phyloP scores from a whole-genome alignment of 2,888 invertebrate species.

The Lasius platythorax region DNA sequence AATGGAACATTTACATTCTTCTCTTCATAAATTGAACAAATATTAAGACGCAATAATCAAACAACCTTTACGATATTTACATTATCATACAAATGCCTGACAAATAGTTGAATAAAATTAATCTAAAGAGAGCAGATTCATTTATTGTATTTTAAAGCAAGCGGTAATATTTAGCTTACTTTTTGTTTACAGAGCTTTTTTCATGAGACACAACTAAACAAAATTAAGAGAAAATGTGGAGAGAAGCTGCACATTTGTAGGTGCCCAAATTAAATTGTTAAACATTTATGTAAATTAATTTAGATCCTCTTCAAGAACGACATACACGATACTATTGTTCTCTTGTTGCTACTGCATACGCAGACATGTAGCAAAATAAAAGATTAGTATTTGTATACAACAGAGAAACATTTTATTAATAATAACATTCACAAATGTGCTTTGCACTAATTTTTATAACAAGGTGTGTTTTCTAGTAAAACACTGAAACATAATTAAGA shows the following conservation, averaged over 20 bases:
- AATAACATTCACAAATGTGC: conserved; percentile 1
- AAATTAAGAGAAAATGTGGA: conserved; percentile 45
- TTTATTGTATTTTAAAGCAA: conserved; percentile 22
- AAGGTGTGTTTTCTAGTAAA: neutral
- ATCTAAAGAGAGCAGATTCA: neutral
- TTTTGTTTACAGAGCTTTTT: conserved; percentile 31
- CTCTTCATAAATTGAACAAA: neutral
- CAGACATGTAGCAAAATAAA: neutral
- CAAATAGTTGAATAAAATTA: conserved; percentile 1
- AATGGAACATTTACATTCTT: neutral
- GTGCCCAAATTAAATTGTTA: conserved; percentile 33
- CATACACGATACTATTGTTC: conserved; percentile 12
- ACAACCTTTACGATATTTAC: neutral
- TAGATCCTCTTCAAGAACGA: conserved; percentile 8
- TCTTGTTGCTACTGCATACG: neutral
- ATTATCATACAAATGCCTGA: neutral
- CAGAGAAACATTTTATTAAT: conserved; percentile 17
- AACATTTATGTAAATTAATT: conserved; percentile 48
- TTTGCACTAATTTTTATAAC: neutral
- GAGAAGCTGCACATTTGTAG: conserved; percentile 4
- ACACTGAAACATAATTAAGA: conserved; percentile 4
- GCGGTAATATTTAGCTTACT: neutral
- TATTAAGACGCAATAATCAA: neutral
- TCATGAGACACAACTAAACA: conserved; percentile 17
- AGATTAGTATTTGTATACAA: conserved; percentile 36